phyloP scores from a whole-genome alignment of 2,888 invertebrate species.

The Epinotia bilunana region DNA sequence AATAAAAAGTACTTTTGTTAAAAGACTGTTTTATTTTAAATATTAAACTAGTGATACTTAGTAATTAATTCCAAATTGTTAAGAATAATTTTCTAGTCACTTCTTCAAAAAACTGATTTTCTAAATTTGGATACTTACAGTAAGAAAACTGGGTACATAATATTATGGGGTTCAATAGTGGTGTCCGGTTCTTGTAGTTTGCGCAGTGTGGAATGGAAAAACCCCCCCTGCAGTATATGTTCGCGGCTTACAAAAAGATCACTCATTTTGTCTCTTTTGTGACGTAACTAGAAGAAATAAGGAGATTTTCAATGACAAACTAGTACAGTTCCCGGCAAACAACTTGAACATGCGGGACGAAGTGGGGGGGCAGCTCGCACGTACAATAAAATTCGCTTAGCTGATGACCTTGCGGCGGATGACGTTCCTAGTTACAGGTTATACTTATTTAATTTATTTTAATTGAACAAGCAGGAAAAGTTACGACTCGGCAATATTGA shows the following conservation, averaged over 20 bases:
- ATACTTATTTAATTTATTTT: constrained; percentile 19
- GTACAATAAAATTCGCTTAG: too few species aligned
- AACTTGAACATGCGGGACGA: too few species aligned
- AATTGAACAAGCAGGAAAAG: constrained; percentile 21
- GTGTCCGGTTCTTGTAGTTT: constrained; percentile 91
- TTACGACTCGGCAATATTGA: constrained; percentile 19
- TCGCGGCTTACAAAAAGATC: constrained; percentile 76
- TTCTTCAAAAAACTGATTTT: not conserved
- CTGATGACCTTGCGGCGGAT: not conserved
- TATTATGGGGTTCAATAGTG: constrained; percentile 88
- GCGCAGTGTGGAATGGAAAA: constrained; percentile 93
- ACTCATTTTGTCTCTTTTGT: constrained; percentile 57
- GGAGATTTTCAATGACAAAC: not conserved
- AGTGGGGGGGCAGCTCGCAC: too few species aligned
- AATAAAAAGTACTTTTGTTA: too few species aligned
- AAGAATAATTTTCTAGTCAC: not conserved
- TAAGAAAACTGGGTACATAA: constrained; percentile 95
- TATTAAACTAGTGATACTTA: too few species aligned
- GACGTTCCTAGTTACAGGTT: not conserved
- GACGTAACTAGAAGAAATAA: too few species aligned
- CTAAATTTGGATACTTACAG: constrained; percentile 85
- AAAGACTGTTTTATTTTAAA: too few species aligned
- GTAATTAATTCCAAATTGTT: too few species aligned
- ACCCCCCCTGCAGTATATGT: constrained; percentile 91
- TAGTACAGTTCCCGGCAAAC: not conserved